Evolutionary conservation across 2,113 vertebrate species (phyloP).

Genomic region (Phodopus roborovskii): DNA sequence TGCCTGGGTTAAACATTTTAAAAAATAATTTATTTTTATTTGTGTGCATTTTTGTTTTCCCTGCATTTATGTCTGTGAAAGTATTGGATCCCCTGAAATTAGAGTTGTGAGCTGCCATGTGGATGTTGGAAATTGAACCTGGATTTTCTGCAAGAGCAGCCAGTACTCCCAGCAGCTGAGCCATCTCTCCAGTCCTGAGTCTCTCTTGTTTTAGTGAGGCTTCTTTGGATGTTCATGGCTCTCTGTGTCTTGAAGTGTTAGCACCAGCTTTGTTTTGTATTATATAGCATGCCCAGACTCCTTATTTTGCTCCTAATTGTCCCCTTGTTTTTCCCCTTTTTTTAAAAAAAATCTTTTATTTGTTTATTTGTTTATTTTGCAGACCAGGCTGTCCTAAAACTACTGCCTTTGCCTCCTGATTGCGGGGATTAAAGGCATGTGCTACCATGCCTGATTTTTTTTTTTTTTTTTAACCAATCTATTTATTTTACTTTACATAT

Average conservation of each 20-base stretch:
- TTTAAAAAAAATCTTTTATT: not conserved
- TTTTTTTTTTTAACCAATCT: not conserved
- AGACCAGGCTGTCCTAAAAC: not conserved
- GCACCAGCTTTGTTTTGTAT: conserved; percentile 44
- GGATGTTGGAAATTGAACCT: too few species aligned
- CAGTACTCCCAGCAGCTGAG: too few species aligned
- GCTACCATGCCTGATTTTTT: not conserved
- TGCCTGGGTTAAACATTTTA: too few species aligned
- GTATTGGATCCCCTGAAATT: too few species aligned
- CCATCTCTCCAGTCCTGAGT: not conserved
- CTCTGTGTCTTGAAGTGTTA: not conserved
- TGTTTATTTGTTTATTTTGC: not conserved
- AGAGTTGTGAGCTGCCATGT: too few species aligned
- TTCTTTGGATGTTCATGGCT: conserved; percentile 31
- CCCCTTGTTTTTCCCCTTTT: not conserved
- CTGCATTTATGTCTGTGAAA: too few species aligned
- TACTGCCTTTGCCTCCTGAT: not conserved
- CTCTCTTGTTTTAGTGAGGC: conserved; percentile 44
- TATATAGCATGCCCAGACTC: not conserved
- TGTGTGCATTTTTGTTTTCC: too few species aligned
- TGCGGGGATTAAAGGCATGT: not conserved
- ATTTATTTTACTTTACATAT: not conserved
- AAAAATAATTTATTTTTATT: too few species aligned
- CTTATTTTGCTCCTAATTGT: conserved; percentile 53
- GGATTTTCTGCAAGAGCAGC: too few species aligned